A percentile compares a stretch with the other conserved stretches of the same genome.
Evolutionary conservation across 1,140 invertebrate species (phyloP).

Genomic region (Maniola jurtina): DNA sequence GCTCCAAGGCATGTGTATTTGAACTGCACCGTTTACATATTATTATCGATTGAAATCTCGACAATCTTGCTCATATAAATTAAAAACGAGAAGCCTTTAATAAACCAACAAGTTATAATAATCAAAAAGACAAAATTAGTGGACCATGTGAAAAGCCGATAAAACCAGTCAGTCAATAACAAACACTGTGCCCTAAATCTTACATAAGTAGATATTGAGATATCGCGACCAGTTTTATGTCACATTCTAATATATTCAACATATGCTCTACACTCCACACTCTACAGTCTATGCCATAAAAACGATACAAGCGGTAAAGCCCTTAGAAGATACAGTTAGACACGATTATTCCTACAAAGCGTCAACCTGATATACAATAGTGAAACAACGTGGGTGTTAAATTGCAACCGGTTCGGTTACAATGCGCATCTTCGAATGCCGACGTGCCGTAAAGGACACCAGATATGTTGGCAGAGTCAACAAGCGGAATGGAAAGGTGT

Average conservation of each 20-base stretch:
- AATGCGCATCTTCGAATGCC: conserved; percentile 36
- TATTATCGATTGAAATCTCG: neutral
- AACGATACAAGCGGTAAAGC: neutral
- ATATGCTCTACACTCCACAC: neutral
- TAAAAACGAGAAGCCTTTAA: neutral
- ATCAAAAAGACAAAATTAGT: neutral
- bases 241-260: conserved; percentile 1
- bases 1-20: conserved; percentile 17
- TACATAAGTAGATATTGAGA: neutral
- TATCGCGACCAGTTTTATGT: neutral
- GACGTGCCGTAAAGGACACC: conserved; percentile 50
- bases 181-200: neutral
- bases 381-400: conserved; percentile 34
- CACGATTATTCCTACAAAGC: conserved; percentile 3
- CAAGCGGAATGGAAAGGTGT: conserved; percentile 30
- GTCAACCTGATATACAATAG: conserved; percentile 18
- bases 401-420: conserved; percentile 38
- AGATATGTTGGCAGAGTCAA: conserved; percentile 43
- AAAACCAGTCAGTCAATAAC: neutral
- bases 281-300: neutral
- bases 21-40: conserved; percentile 5
- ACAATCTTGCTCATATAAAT: neutral
- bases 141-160: neutral
- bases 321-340: conserved; percentile 16
- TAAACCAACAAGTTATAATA: neutral